Evolutionary conservation across 2,113 vertebrate genomes (phyloP), one percentile per base, ranked within the genome.

Genomic region (Rhinoptilus africanus): DNA sequence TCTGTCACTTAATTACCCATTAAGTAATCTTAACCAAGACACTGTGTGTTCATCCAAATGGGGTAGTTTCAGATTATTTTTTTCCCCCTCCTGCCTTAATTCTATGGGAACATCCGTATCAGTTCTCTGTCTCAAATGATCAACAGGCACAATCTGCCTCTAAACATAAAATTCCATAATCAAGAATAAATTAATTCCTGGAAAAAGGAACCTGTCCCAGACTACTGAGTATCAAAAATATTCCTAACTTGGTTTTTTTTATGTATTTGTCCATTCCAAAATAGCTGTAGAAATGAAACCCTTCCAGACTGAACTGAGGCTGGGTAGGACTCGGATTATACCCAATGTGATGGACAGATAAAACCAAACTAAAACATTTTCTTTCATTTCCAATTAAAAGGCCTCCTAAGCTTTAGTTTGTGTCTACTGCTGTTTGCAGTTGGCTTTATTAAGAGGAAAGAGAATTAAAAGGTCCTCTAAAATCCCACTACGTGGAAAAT

Each of bases 31-130:
- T 45, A 39, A 14, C 37, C 34, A 47, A 34, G 34, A 6, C 14
- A 6, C 14, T 5, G 3, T 0, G 1, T 69, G 28, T 3, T 20
- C 35, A n/a, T 26, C 28, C 74, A 22, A 66, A 11, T 0, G 17
- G 37, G 43, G 8, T 43, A 28, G 50, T 8, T n/a, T 45, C 24
- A 56, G 56, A 1, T 51, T 19, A 3, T 22, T 41, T 53, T 63
- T 51, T 19, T 21, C 1, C 13, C 21, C 20, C 0, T 66, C 8
- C 14, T 78, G 26, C 22, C 22, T 63, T 72, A 54, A 37, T 71
- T 72, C 3, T 4, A 3, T 15, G 16, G 37, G 18, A 64, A 10
- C 1, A 16, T n/a, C 34, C 18, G 60, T 4, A 9, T 9, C 3
- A 4, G 1, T 21, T 26, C 35, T 48, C 39, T 17, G 9, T 7